Evolutionary conservation across 2,888 invertebrate species (phyloP).

Genomic region (Drosophila atroscutellata): DNA sequence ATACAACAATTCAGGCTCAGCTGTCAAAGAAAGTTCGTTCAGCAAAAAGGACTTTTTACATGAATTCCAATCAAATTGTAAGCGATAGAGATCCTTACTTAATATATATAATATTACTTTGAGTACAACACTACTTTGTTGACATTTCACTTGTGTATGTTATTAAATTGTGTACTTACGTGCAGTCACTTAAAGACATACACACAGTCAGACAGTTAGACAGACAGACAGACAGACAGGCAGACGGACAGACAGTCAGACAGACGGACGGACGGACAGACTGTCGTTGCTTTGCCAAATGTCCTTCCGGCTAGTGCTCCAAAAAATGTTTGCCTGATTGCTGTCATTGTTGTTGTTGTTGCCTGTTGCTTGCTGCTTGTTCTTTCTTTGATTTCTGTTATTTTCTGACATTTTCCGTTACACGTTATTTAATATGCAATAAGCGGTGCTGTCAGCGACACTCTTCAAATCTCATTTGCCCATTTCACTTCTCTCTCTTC

Average conservation of each 20-base stretch:
- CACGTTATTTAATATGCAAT: slow-evolving; percentile 73
- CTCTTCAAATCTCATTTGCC: slow-evolving; percentile 9
- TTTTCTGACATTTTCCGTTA: slow-evolving; percentile 45
- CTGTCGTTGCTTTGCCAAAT: slow-evolving; percentile 22
- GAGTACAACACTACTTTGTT: neutral
- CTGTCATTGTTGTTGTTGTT: slow-evolving; percentile 14
- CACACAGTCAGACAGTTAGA: neutral
- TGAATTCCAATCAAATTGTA: slow-evolving; percentile 13
- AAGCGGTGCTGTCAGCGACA: slow-evolving; percentile 72
- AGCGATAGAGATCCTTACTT: neutral
- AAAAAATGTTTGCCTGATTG: slow-evolving; percentile 15
- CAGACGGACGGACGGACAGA: neutral
- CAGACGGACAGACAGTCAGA: neutral
- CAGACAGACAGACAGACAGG: neutral
- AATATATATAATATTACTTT: neutral
- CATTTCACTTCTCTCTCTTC: neutral
- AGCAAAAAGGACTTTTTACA: slow-evolving; percentile 19
- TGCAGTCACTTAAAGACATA: slow-evolving; percentile 22
- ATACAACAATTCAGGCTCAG: slow-evolving; percentile 53
- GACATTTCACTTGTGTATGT: slow-evolving; percentile 12
- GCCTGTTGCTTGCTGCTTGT: slow-evolving; percentile 12
- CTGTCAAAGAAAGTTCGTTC: slow-evolving; percentile 44
- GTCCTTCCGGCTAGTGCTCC: slow-evolving; percentile 58
- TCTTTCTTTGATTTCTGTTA: slow-evolving; percentile 54
- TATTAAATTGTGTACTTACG: slow-evolving; percentile 29